These are phyloP conservation scores for Stenchaetothrips biformis DNA, from an alignment of 2,888 invertebrate species.

Conservation along the genomic window DNA sequence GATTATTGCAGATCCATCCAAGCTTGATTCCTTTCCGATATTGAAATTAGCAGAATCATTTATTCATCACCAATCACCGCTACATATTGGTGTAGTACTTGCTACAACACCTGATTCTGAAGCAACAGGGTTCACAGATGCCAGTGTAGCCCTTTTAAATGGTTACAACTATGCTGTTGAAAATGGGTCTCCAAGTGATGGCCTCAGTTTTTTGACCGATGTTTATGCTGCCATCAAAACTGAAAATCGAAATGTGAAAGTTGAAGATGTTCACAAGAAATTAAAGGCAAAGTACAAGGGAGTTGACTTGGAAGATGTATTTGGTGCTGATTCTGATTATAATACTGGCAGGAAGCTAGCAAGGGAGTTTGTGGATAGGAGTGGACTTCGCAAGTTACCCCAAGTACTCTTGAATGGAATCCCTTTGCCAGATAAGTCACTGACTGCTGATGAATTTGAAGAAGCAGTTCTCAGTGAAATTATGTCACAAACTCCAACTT, in stretches of 20 bases:
- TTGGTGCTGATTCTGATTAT: conserved; percentile 85
- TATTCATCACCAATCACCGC: conserved; percentile 83
- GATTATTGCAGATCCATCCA: conserved; percentile 79
- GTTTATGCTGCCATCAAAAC: conserved; percentile 56
- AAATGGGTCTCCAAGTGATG: conserved; percentile 67
- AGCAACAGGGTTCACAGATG: conserved; percentile 58
- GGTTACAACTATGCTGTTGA: conserved; percentile 87
- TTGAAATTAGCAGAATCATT: conserved; percentile 87
- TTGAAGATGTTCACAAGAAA: conserved; percentile 65
- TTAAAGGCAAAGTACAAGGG: conserved; percentile 57
- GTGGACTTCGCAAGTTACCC: conserved; percentile 67
- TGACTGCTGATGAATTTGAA: conserved; percentile 78
- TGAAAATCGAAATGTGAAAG: conserved; percentile 50
- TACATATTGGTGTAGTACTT: conserved; percentile 83
- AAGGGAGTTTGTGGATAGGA: conserved; percentile 70
- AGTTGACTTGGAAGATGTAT: conserved; percentile 66
- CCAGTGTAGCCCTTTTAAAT: conserved; percentile 77
- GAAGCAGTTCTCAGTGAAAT: conserved; percentile 86
- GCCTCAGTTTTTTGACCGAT: conserved; percentile 79
- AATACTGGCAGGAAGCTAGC: conserved; percentile 81
- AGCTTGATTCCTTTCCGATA: conserved; percentile 61
- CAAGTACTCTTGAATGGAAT: conserved; percentile 72
- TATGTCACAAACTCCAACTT: conserved; percentile 73
- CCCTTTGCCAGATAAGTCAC: conserved; percentile 66
- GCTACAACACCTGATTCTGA: conserved; percentile 56